Evolutionary conservation across 2,888 invertebrate species (phyloP), one percentile per base, ranked within the genome.

Genomic region (Lepidocyrtinus sp.): DNA sequence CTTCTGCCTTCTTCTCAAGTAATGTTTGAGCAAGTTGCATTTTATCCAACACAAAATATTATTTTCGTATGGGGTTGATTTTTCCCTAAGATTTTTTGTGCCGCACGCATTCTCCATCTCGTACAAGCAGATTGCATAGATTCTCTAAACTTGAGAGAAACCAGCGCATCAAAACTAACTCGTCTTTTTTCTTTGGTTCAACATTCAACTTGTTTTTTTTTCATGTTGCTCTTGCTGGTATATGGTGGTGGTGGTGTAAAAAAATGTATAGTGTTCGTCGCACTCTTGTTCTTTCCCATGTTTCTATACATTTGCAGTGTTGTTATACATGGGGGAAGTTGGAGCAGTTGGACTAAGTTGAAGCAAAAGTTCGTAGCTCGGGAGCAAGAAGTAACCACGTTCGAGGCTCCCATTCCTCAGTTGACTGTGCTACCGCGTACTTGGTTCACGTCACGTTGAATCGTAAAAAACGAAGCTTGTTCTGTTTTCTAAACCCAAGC

Each of bases 351-450:
- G n/a, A n/a, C n/a, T n/a, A 82, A 78, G 74, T 77, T 82, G 74
- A 77, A 62, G 45, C 50, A 15, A 46, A 7, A 61, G 9, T 61
- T 72, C 45, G 69, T 65, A 64, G 81, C 73, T 76, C 77, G 81
- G 81, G 81, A 82, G 81, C 77, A 71, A 82, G 76, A 70, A 24
- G 77, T 72, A 73, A 68, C 67, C 70, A 74, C 70, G 77, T 74
- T 77, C 64, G 62, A 76, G 77, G 62, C 70, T 82, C 70, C 70
- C 81, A 82, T 82, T 82, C 81, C 69, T 77, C 81, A 82, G 81
- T 77, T 77, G 81, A 76, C 81, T 74, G 81, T 82, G 81, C 77
- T 77, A 64, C 77, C 72, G 81, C 65, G 74, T 74, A 82, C 81
- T 82, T 74, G 76, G 73, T 77, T 77, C 81, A 82, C 77, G 73